Evolutionary conservation across 2,113 vertebrate genomes (phyloP).

Genomic region (Silurus glanis): DNA sequence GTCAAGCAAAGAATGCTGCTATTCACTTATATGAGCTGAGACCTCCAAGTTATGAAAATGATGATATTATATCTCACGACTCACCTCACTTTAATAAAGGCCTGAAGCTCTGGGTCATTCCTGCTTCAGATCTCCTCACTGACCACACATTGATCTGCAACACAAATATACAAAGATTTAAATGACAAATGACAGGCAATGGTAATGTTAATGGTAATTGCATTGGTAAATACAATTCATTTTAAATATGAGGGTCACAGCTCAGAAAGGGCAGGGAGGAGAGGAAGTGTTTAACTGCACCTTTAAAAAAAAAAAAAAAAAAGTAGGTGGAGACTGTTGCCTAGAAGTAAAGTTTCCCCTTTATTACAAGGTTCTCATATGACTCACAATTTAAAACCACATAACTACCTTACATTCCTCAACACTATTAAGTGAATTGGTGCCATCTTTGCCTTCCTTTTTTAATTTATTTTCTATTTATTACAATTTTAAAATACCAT

Average conservation of each 20-base stretch:
- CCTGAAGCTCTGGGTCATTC: constrained; percentile 58
- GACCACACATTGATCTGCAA: constrained; percentile 62
- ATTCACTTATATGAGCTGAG: neutral
- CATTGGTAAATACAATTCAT: neutral
- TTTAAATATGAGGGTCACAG: constrained; percentile 30
- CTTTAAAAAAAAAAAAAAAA: constrained; percentile 63
- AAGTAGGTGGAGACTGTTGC: constrained; percentile 58
- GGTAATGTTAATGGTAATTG: no score
- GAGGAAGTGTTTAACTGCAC: constrained; percentile 32
- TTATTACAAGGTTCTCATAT: constrained; percentile 55
- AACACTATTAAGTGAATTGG: constrained; percentile 55
- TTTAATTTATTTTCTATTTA: neutral
- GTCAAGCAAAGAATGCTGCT: neutral
- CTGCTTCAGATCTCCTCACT: constrained; percentile 59
- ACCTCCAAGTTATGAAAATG: neutral
- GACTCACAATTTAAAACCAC: constrained; percentile 66
- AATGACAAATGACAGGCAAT: constrained; percentile 11
- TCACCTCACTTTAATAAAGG: constrained; percentile 69
- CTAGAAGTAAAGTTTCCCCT: constrained; percentile 51
- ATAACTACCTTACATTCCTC: constrained; percentile 69
- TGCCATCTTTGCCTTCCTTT: constrained; percentile 12
- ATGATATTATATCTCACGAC: constrained; percentile 30
- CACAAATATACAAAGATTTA: constrained; percentile 11
- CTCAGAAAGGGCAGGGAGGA: constrained; percentile 15
- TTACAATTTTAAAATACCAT: constrained; percentile 6